A percentile compares a stretch with the other conserved stretches of the same genome.
Evolutionary conservation across 1,140 invertebrate species (phyloP).

Genomic region (Ditylenchus dipsaci): DNA sequence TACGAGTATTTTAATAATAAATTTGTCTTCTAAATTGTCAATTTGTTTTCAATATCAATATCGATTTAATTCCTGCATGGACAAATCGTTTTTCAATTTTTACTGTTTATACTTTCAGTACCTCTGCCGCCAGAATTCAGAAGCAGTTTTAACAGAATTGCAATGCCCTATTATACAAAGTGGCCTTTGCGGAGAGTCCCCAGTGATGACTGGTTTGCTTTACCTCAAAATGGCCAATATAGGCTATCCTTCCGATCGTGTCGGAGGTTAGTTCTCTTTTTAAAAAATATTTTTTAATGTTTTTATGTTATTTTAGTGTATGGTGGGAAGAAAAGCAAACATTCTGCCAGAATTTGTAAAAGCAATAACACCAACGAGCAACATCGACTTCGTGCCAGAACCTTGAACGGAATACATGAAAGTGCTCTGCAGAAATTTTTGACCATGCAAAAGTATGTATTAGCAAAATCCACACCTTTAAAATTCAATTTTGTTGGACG

Average conservation of each 20-base stretch:
- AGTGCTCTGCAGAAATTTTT: conserved; percentile 38
- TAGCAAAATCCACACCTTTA: neutral
- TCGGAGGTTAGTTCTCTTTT: too few species aligned
- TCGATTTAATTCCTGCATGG: neutral
- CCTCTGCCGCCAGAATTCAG: conserved; percentile 30
- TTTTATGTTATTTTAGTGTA: neutral
- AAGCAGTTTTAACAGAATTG: conserved; percentile 28
- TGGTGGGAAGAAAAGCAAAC: neutral
- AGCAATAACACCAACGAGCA: neutral
- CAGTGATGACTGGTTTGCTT: conserved; percentile 23
- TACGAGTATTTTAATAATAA: too few species aligned
- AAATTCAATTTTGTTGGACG: too few species aligned
- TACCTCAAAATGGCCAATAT: conserved; percentile 47
- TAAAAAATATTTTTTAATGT: neutral
- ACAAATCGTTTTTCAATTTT: too few species aligned
- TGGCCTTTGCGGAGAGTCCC: conserved; percentile 6
- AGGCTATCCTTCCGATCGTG: conserved; percentile 25
- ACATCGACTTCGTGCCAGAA: conserved; percentile 13
- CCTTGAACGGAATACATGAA: conserved; percentile 29
- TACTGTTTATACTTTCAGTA: conserved; percentile 7
- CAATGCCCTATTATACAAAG: conserved; percentile 39
- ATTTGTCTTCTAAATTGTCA: conserved; percentile 1
- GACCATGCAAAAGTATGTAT: conserved; percentile 29
- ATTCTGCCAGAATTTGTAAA: neutral
- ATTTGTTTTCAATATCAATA: neutral